Evolutionary conservation across 2,797 vertebrate species (phyloP).

Genomic region (Florisuga fusca): DNA sequence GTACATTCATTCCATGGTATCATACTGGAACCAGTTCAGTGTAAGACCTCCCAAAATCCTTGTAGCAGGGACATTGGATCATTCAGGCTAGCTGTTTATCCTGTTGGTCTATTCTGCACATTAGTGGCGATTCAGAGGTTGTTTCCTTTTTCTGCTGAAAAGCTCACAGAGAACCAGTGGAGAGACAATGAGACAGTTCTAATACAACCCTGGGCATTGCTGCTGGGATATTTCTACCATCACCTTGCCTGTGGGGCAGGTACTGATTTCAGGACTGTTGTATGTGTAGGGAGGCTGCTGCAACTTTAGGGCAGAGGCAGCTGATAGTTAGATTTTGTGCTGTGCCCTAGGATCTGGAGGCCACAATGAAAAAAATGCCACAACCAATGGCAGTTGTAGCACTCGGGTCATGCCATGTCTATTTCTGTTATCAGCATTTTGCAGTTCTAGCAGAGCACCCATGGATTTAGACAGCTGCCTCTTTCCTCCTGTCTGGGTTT

Average conservation of each 20-base stretch:
- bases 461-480: not conserved
- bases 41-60: not conserved
- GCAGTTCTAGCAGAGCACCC: not conserved
- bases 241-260: not conserved
- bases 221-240: not conserved
- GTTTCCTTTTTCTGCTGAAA: not conserved
- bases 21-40: not conserved
- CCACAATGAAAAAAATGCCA: not conserved
- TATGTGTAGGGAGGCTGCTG: not conserved
- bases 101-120: not conserved
- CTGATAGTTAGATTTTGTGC: not conserved
- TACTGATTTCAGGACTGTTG: not conserved
- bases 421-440: not conserved
- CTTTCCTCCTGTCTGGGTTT: not conserved
- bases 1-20: not conserved
- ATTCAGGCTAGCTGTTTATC: not conserved
- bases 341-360: not conserved
- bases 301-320: not conserved
- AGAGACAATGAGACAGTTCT: fast-evolving
- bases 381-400: not conserved
- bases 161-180: fast-evolving
- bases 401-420: fast-evolving
- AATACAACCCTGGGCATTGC: not conserved
- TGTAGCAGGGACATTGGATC: not conserved
- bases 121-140: not conserved